Base-by-base conservation (phyloP, 2,888 invertebrate species). In the Metacarcinus magister region DNA sequence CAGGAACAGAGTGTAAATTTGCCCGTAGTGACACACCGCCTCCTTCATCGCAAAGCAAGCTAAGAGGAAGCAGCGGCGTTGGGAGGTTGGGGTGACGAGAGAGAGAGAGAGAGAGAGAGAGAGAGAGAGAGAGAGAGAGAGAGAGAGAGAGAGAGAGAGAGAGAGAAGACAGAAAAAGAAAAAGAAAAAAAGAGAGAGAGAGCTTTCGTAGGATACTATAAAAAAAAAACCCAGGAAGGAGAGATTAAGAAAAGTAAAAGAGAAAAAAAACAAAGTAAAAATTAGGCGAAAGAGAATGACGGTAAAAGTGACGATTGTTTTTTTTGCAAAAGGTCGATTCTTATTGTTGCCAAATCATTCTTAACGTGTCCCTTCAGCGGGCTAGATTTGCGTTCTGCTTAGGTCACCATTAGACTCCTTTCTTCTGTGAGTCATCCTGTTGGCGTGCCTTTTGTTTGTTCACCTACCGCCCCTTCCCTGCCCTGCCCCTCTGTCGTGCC, bases 61-160 rank as follows among this genome's bases (percentile, higher is more conserved):
- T 32, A 2, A 13, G 87, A 87, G 87, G 82, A 82, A 19, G 23
- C 19, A n/a, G 82, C 5, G 28, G 28, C 2, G 82, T n/a, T 32
- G n/a, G 67, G 23, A 5, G 2, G 67, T 23, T 67, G 67, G 67
- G 67, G 67, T 23, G 67, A 67, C 67, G 67, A 67, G 67, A 67
- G 67, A 67, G 67, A 67, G 67, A 39, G 39, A 87, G 87, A 39
- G 87, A 87, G 87, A 87, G 87, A 87, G 87, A 87, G 87, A 87
- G 87, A 87, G 87, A 87, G 87, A 87, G 87, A 87, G 82, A 87
- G 82, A 87, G 82, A 87, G 82, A 87, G 82, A 87, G 82, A 87
- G 82, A 87, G 82, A 87, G 82, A 87, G 82, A 87, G 82, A 87
- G 82, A 87, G 82, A 87, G 82, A 87, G 82, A 87, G 82, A 87